Evolutionary conservation across 2,888 invertebrate species (phyloP), one percentile per base, ranked within the genome.

Genomic region (Copidosoma aretas): DNA sequence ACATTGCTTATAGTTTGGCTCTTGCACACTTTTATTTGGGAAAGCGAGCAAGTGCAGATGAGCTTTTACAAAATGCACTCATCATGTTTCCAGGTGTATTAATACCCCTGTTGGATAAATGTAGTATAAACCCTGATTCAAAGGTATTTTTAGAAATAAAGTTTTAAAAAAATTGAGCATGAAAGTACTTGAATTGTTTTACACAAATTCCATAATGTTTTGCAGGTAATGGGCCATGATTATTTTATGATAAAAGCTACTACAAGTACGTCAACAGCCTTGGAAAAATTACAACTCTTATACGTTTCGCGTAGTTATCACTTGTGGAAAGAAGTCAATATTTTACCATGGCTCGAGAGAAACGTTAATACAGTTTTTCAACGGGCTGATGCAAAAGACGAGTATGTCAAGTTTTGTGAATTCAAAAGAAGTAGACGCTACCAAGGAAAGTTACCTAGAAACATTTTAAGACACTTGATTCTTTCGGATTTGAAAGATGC

Each of bases 61-160:
- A 86, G 72, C 84, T 89, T 73, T 82, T 94, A n/a, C 91, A 93
- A 81, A 88, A 90, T 73, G 91, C 93, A 8, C 83, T 95, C 32
- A 84, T 93, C 10, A 92, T 92, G 90, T 95, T 94, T 82, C 95
- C 95, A 1, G 90, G 91, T 10, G 87, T 93, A 22, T 83, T 95
- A 53, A 84, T 88, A 54, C 89, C 90, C 0, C 84, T 95, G 56
- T 80, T 94, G 68, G 92, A 93, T 65, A 92, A 92, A 82, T 91
- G 93, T 80, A 88, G 88, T 22, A 88, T 94, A 41, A 89, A 90
- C 78, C 88, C 91, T 14, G 93, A 94, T 79, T 84, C 86, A 39
- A 78, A 85, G 83, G 88, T 87, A 78, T 1, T n/a, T 58, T 15
- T 64, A 8, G 8, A 62, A 64, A 51, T 21, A 8, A 39, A 15